Conservation (phyloP, 1,140 invertebrate species). For the Melitaea cinxia region DNA sequence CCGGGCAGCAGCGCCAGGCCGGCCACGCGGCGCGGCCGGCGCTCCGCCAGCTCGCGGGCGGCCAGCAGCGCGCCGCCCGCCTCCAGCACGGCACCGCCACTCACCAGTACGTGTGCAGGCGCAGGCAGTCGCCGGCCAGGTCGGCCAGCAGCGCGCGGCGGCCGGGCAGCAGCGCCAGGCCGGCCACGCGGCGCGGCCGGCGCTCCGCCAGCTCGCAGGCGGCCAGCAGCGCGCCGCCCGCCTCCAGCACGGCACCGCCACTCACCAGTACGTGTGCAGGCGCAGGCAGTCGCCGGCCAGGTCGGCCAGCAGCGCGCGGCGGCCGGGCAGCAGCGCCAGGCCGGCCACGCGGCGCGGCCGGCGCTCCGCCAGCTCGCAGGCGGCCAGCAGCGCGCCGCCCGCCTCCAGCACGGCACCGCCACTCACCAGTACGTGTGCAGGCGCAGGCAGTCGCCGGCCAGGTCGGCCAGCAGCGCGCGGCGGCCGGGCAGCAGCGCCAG, state of each 20-base stretch:
- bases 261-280: constrained; percentile 90
- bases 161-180: constrained; percentile 86
- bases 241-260: constrained; percentile 87
- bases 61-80: too few species aligned
- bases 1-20: background rate
- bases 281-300: constrained; percentile 90
- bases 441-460: constrained; percentile 94
- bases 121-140: too few species aligned
- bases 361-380: constrained; percentile 85
- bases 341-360: constrained; percentile 83
- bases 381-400: constrained; percentile 91
- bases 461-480: constrained; percentile 92
- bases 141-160: constrained; percentile 14
- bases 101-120: background rate
- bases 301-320: constrained; percentile 85
- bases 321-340: constrained; percentile 84
- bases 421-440: constrained; percentile 92
- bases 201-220: constrained; percentile 95
- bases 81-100: background rate
- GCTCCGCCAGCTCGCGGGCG: background rate
- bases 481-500: constrained; percentile 86
- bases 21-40: too few species aligned
- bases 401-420: constrained; percentile 85
- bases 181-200: constrained; percentile 87
- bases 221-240: constrained; percentile 90